Evolutionary conservation across 2,797 vertebrate genomes (phyloP).

Genomic region (Streptopelia turtur): DNA sequence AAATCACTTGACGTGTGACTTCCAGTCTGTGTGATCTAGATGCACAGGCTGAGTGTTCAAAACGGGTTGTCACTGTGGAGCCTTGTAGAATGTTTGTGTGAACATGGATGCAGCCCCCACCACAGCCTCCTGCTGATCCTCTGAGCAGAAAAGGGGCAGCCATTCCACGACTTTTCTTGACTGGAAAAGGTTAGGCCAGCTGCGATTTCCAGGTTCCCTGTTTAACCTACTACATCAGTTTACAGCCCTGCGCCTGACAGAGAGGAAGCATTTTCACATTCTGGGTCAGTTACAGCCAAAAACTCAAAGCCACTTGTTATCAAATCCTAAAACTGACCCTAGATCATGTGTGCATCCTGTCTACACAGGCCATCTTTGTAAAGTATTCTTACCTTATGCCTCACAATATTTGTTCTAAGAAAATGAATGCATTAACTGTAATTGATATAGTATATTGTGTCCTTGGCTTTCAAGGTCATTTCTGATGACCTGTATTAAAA

Average conservation of each 20-base stretch:
- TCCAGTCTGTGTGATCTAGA: background rate
- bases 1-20: background rate
- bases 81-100: background rate
- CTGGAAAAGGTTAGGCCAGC: background rate
- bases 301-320: background rate
- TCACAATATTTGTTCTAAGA: slow-evolving; percentile 2
- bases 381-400: background rate
- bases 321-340: background rate
- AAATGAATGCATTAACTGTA: slow-evolving; percentile 5
- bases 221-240: background rate
- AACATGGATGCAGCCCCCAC: fast-evolving
- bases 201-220: background rate
- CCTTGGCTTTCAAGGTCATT: slow-evolving; percentile 28
- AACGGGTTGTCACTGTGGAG: background rate
- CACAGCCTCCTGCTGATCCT: background rate
- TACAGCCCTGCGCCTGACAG: background rate
- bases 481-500: slow-evolving; percentile 4
- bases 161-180: background rate
- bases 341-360: background rate
- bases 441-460: background rate
- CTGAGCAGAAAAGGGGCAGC: background rate
- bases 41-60: too few species aligned
- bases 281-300: background rate
- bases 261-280: background rate
- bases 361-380: background rate